These are phyloP conservation scores for Eudorcas thomsonii DNA, from an alignment of 2,113 vertebrate genomes.

Conservation along the genomic window DNA sequence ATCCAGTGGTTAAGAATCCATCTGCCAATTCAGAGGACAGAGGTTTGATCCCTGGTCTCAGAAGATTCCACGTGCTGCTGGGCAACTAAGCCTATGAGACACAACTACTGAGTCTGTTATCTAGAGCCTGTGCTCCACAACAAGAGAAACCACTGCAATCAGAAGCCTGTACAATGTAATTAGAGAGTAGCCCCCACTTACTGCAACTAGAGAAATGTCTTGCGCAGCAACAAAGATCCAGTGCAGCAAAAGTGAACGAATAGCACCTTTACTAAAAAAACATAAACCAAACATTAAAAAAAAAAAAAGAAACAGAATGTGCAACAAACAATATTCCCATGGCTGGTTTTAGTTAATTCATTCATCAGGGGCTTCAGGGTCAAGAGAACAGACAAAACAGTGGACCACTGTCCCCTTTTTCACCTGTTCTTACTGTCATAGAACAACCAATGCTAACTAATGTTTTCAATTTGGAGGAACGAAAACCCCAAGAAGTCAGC, in stretches of 20 bases:
- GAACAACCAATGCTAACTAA: conserved; percentile 18
- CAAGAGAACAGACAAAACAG: neutral
- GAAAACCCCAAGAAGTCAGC: conserved; percentile 38
- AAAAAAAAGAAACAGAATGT: neutral
- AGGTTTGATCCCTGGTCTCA: neutral
- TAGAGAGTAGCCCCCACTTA: neutral
- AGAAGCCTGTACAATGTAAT: neutral
- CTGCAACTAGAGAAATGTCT: neutral
- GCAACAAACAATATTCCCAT: neutral
- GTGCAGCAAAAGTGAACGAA: neutral
- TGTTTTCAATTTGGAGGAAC: conserved; percentile 23
- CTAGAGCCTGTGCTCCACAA: neutral
- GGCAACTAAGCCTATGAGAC: neutral
- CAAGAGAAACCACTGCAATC: neutral
- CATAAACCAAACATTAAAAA: neutral
- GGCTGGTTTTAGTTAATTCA: neutral
- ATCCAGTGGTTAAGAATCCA: neutral
- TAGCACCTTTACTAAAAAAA: neutral
- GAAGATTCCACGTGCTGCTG: neutral
- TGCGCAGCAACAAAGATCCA: neutral
- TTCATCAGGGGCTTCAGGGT: neutral
- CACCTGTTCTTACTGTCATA: neutral
- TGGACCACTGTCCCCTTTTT: neutral
- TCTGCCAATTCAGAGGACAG: neutral
- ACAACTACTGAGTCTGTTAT: neutral